phyloP scores from a whole-genome alignment of 2,888 invertebrate species.

The Trissolcus japonicus region DNA sequence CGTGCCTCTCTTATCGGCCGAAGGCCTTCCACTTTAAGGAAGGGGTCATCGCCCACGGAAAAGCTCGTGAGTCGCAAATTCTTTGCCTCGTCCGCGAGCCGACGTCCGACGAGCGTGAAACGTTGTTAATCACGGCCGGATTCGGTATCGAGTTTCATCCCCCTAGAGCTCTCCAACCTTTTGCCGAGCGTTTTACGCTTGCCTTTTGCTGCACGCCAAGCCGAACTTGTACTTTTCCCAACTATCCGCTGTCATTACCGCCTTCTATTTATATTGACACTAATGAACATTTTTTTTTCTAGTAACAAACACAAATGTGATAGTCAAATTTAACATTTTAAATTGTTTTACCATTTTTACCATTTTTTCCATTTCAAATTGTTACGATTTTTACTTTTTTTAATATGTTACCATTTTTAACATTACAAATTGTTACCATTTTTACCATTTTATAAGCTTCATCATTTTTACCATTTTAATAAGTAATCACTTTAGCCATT shows the following conservation, averaged over 20 bases:
- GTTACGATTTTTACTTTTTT: too few species aligned
- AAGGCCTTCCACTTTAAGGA: conserved; percentile 55
- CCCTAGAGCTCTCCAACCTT: conserved; percentile 53
- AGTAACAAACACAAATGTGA: too few species aligned
- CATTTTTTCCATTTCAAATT: too few species aligned
- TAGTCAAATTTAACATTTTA: too few species aligned
- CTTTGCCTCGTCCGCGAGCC: conserved; percentile 63
- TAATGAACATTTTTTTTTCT: too few species aligned
- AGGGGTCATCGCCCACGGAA: conserved; percentile 67
- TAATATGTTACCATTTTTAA: too few species aligned
- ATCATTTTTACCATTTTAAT: background rate
- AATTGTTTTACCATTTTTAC: too few species aligned
- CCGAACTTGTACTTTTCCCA: conserved; percentile 48
- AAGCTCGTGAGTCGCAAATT: conserved; percentile 70
- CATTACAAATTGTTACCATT: too few species aligned
- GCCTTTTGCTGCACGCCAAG: conserved; percentile 39
- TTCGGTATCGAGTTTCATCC: conserved; percentile 75
- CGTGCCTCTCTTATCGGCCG: conserved; percentile 59
- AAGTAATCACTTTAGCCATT: background rate
- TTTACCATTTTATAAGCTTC: too few species aligned
- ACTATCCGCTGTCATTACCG: conserved; percentile 35
- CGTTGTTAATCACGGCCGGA: conserved; percentile 73
- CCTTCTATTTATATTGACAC: conserved; percentile 11
- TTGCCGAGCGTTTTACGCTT: conserved; percentile 31
- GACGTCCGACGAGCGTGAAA: conserved; percentile 70